Evolutionary conservation across 2,888 invertebrate species (phyloP).

Genomic region (Himalopsyche japonica): DNA sequence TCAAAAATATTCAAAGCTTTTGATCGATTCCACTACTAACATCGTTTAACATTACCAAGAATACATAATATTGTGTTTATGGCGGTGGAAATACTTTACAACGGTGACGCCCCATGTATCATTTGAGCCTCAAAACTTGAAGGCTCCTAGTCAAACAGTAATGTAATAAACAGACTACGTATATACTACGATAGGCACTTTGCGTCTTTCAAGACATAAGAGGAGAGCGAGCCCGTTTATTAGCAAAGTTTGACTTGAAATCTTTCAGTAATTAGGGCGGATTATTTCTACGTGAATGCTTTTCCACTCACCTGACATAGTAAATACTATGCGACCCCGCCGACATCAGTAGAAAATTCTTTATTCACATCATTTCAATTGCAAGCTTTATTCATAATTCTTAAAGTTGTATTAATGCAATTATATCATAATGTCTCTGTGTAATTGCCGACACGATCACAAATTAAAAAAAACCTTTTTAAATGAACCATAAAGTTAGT

Average conservation of each 20-base stretch:
- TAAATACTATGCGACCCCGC: constrained; percentile 21
- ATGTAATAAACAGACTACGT: constrained; percentile 35
- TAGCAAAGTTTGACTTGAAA: constrained; percentile 41
- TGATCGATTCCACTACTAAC: not conserved
- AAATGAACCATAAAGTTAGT: no score
- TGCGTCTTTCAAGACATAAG: constrained; percentile 32
- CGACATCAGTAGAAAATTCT: not conserved
- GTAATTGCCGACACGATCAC: no score
- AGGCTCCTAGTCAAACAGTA: constrained; percentile 26
- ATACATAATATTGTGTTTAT: not conserved
- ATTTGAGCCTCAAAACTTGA: constrained; percentile 27
- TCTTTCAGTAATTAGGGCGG: constrained; percentile 41
- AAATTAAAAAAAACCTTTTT: no score
- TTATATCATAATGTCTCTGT: no score
- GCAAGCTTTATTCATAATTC: no score
- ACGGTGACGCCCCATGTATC: constrained; percentile 19
- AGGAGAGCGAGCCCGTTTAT: constrained; percentile 38
- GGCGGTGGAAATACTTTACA: constrained; percentile 5
- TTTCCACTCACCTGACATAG: constrained; percentile 29
- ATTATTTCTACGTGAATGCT: constrained; percentile 35
- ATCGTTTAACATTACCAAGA: not conserved
- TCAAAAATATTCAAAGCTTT: not conserved
- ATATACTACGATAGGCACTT: constrained; percentile 38
- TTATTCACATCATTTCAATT: not conserved
- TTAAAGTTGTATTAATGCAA: no score